Evolutionary conservation across 2,797 vertebrate species (phyloP), one percentile per base, ranked within the genome.

Genomic region (Squalus acanthias): DNA sequence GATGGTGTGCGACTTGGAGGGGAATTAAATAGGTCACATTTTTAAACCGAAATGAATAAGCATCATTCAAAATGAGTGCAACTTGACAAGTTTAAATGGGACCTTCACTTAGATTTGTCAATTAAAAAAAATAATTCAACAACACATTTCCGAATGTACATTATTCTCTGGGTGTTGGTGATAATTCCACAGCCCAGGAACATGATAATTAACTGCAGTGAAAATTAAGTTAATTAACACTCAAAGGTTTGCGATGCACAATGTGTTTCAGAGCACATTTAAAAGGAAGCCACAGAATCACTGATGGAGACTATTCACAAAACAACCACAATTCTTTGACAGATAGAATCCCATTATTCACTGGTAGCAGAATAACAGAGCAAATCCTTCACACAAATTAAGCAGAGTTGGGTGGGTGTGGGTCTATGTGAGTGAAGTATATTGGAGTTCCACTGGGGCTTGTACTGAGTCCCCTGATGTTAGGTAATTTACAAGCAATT

Each of bases 191-290:
- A 69, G 63, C n/a, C 91, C 70, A 95, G 70, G 94, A 76, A 72
- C 94, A 95, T 95, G 94, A 95, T 95, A 95, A 95, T 95, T 95
- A 95, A 76, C 70, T 74, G 70, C 70, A 74, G 70, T 33, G 94
- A 95, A 95, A 53, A 95, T 72, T 72, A 95, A 57, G 10, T 95
- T 95, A 95, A 76, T 95, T 76, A 95, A 53, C 70, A 76, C 70
- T 53, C 12, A 74, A 76, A 24, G n/a, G 6, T 46, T n/a, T n/a
- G 63, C 39, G 65, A 39, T 57, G 94, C 57, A 53, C 13, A 95
- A 20, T 95, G 70, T n/a, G 15, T 76, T 95, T 72, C 94, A 95
- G 70, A n/a, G 57, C 70, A 93, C 22, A 69, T 93, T 46, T 69
- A 46, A 69, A 69, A 93, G 91, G 69, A 46, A 46, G 8, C 5